Evolutionary conservation across 2,888 invertebrate genomes (phyloP).

Genomic region (Coenonympha glycerion): DNA sequence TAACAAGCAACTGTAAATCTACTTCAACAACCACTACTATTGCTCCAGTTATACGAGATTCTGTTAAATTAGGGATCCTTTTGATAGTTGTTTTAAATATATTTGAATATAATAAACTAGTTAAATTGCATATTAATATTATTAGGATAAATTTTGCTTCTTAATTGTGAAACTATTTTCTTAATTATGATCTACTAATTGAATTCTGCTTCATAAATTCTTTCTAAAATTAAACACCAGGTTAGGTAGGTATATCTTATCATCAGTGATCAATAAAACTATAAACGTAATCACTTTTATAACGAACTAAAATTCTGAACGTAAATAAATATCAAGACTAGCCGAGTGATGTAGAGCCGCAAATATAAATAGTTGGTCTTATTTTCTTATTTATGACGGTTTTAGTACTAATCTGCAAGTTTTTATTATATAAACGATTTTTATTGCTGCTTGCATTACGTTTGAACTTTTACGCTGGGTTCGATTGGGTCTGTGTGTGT

Average conservation of each 20-base stretch:
- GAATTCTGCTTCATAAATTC: too few species aligned
- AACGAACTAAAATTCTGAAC: too few species aligned
- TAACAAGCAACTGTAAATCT: neutral
- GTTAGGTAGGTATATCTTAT: too few species aligned
- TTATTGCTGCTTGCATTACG: slow-evolving; percentile 51
- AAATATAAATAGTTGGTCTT: slow-evolving; percentile 67
- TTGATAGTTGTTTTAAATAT: neutral
- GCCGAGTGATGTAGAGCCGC: slow-evolving; percentile 34
- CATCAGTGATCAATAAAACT: too few species aligned
- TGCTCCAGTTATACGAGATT: neutral
- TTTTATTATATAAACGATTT: slow-evolving; percentile 67
- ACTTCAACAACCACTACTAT: neutral
- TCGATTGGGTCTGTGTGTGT: slow-evolving; percentile 33
- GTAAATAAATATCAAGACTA: slow-evolving; percentile 40
- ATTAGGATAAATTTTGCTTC: too few species aligned
- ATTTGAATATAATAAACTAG: too few species aligned
- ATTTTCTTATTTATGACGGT: slow-evolving; percentile 69
- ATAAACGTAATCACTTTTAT: too few species aligned
- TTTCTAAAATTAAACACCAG: too few species aligned
- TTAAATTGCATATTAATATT: too few species aligned
- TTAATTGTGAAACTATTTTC: too few species aligned
- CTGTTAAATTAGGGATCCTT: neutral
- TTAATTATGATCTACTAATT: too few species aligned
- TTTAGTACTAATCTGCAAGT: slow-evolving; percentile 66
- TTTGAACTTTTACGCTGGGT: slow-evolving; percentile 50